Evolutionary conservation across 2,113 vertebrate species (phyloP).

Genomic region (Boulengeromyrus knoepffleri): DNA sequence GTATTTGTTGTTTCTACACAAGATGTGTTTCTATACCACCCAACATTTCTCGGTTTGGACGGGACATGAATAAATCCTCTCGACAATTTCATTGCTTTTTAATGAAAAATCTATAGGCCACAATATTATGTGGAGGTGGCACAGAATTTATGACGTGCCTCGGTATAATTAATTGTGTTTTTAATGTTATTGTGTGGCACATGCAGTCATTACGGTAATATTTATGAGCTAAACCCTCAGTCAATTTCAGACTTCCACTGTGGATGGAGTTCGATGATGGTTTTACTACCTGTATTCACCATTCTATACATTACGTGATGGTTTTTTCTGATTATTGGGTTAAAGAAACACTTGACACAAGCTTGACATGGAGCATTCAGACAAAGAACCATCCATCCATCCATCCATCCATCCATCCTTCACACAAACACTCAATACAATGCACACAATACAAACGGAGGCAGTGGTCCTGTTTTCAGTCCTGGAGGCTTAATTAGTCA

Average conservation of each 20-base stretch:
- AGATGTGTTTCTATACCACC: background rate
- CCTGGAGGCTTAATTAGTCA: background rate
- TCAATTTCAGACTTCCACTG: slow-evolving; percentile 9
- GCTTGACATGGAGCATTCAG: background rate
- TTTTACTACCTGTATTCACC: background rate
- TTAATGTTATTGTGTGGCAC: slow-evolving; percentile 12
- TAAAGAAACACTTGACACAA: background rate
- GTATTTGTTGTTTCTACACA: background rate
- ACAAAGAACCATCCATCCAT: background rate
- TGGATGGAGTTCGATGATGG: background rate
- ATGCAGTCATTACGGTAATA: background rate
- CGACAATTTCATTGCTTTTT: slow-evolving; percentile 9
- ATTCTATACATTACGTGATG: background rate
- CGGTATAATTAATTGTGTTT: slow-evolving; percentile 10
- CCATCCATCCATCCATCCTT: background rate
- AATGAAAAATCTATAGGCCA: slow-evolving; percentile 14
- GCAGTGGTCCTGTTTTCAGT: background rate
- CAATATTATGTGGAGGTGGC: slow-evolving; percentile 1
- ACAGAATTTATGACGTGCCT: background rate
- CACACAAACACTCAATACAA: background rate
- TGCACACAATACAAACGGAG: background rate
- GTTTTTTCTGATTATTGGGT: background rate
- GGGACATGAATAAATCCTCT: background rate
- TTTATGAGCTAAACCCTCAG: background rate
- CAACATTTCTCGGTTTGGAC: background rate